Conservation (phyloP, 2,113 vertebrate genomes). For the Amblyornis subalaris region DNA sequence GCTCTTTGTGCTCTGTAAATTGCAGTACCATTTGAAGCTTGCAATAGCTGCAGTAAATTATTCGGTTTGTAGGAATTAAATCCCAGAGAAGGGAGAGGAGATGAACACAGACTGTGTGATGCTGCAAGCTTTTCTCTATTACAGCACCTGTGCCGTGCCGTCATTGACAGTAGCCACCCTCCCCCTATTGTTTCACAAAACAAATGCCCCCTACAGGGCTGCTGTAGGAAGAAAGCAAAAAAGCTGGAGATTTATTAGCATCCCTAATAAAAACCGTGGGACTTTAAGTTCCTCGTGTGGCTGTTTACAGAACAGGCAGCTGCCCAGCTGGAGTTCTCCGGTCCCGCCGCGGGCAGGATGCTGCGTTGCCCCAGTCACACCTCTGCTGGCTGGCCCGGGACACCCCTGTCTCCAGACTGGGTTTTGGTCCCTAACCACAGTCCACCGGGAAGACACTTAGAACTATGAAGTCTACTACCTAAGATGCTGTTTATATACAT, state of each 20-base stretch:
- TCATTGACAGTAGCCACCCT: not conserved
- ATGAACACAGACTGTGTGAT: not conserved
- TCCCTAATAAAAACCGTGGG: not conserved
- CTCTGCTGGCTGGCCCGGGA: not conserved
- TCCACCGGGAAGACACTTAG: fast-evolving
- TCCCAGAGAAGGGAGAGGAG: not conserved
- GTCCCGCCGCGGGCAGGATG: not conserved
- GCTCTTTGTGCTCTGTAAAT: not conserved
- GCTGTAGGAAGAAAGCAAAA: not conserved
- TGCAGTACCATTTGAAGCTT: not conserved
- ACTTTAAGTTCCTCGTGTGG: not conserved
- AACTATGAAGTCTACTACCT: not conserved
- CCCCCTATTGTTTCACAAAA: not conserved
- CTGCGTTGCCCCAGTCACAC: not conserved
- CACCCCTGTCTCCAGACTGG: fast-evolving
- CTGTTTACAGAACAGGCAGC: not conserved
- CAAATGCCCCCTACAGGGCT: not conserved
- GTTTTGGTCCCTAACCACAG: not conserved
- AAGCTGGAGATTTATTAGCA: not conserved
- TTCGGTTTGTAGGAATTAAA: not conserved
- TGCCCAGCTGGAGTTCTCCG: fast-evolving
- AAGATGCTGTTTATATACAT: too few species aligned
- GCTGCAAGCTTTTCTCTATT: not conserved
- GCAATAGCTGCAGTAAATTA: not conserved
- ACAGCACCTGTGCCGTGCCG: not conserved